Evolutionary conservation across 1,140 invertebrate genomes (phyloP).

Genomic region (Anastatus disparis): DNA sequence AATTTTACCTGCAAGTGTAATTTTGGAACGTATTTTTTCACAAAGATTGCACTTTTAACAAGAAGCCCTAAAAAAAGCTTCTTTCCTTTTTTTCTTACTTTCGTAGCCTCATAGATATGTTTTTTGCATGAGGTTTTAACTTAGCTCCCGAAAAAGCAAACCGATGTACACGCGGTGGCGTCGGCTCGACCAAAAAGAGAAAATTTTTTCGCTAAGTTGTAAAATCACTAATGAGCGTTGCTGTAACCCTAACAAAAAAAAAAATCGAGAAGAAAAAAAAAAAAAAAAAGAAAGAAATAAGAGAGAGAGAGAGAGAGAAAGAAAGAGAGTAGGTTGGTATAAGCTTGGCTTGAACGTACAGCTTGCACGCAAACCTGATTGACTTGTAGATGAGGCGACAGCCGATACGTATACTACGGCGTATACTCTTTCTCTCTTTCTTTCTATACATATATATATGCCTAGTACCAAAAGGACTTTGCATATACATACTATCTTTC

Average conservation of each 20-base stretch:
- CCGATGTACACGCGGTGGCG: background rate
- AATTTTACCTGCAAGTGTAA: no score
- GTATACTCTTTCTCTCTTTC: slow-evolving; percentile 23
- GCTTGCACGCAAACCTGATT: slow-evolving; percentile 64
- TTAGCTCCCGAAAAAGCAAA: background rate
- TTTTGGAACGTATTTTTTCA: no score
- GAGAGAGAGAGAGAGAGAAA: background rate
- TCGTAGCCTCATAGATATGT: no score
- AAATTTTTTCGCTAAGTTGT: slow-evolving; percentile 44
- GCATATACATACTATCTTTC: slow-evolving; percentile 23
- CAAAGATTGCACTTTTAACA: no score
- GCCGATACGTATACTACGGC: slow-evolving; percentile 54
- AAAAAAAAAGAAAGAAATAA: background rate
- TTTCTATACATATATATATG: no score
- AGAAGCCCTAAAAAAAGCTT: no score
- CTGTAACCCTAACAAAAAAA: background rate
- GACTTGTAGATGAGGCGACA: slow-evolving; percentile 68
- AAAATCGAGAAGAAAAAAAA: no score
- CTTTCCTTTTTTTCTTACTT: no score
- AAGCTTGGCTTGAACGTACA: slow-evolving; percentile 53
- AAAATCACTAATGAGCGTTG: slow-evolving; percentile 51
- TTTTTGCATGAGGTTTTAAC: background rate
- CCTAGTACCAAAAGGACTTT: no score
- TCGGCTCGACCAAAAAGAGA: no score
- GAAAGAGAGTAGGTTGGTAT: background rate